Evolutionary conservation across 2,113 vertebrate species (phyloP).

Genomic region (Pangasianodon gigas): DNA sequence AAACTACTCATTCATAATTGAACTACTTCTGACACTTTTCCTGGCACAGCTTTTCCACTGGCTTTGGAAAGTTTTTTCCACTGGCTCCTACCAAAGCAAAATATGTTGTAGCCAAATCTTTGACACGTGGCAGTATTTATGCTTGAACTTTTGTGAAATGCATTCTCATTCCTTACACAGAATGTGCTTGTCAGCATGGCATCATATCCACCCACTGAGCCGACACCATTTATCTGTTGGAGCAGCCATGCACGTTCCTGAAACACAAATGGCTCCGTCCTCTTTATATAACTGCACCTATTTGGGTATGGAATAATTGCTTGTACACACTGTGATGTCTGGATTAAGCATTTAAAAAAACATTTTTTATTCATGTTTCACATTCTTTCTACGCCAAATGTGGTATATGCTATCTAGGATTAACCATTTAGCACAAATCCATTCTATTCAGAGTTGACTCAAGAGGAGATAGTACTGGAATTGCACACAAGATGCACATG

Average conservation of each 20-base stretch:
- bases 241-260: slow-evolving; percentile 66
- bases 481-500: not conserved
- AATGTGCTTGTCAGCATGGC: slow-evolving; percentile 64
- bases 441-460: not conserved
- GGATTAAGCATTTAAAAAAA: not conserved
- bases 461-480: not conserved
- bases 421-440: not conserved
- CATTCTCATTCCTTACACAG: slow-evolving; percentile 31
- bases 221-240: slow-evolving; percentile 69
- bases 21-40: not conserved
- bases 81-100: not conserved
- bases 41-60: not conserved
- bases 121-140: not conserved
- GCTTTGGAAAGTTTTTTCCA: too few species aligned
- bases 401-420: not conserved
- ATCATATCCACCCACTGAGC: slow-evolving; percentile 63
- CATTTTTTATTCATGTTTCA: not conserved
- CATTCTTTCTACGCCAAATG: not conserved
- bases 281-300: slow-evolving; percentile 23
- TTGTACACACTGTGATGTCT: not conserved
- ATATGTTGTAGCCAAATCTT: not conserved
- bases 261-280: slow-evolving; percentile 61
- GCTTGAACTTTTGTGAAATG: slow-evolving; percentile 6
- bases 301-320: not conserved
- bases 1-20: not conserved